Evolutionary conservation across 1,140 invertebrate genomes (phyloP).

Genomic region (Calliphora vicina): DNA sequence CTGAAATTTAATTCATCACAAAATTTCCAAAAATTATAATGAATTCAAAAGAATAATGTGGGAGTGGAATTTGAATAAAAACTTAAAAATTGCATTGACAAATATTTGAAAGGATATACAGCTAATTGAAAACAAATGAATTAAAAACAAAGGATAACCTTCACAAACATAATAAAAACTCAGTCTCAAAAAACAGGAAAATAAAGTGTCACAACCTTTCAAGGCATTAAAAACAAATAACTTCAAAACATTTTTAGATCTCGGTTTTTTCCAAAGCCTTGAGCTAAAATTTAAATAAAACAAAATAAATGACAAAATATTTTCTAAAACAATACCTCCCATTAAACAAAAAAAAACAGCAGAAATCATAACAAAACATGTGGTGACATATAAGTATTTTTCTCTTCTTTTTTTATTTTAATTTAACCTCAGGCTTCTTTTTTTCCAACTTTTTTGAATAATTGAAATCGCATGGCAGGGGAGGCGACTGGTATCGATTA

Average conservation of each 20-base stretch:
- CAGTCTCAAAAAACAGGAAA: not conserved
- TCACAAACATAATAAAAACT: too few relatives aligned
- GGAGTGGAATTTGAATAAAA: too few relatives aligned
- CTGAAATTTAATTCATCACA: too few relatives aligned
- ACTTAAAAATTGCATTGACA: too few relatives aligned
- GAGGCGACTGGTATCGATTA: too few relatives aligned
- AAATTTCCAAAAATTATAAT: too few relatives aligned
- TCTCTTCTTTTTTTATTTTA: not conserved
- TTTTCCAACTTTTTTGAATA: not conserved
- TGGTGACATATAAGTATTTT: slow-evolving; percentile 25
- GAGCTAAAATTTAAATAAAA: not conserved
- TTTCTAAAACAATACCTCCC: not conserved
- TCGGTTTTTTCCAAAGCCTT: not conserved
- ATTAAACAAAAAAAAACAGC: not conserved
- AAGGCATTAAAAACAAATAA: not conserved
- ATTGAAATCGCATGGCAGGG: not conserved
- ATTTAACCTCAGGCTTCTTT: slow-evolving; percentile 1
- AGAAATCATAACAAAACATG: not conserved
- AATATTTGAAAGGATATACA: not conserved
- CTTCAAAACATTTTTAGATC: not conserved
- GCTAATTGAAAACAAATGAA: not conserved
- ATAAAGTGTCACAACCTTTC: not conserved
- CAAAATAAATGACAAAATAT: slow-evolving; percentile 27
- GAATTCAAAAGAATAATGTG: too few relatives aligned
- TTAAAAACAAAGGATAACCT: not conserved